Evolutionary conservation across 2,797 vertebrate species (phyloP), one percentile per base, ranked within the genome.

Genomic region (Melanogrammus aeglefinus): DNA sequence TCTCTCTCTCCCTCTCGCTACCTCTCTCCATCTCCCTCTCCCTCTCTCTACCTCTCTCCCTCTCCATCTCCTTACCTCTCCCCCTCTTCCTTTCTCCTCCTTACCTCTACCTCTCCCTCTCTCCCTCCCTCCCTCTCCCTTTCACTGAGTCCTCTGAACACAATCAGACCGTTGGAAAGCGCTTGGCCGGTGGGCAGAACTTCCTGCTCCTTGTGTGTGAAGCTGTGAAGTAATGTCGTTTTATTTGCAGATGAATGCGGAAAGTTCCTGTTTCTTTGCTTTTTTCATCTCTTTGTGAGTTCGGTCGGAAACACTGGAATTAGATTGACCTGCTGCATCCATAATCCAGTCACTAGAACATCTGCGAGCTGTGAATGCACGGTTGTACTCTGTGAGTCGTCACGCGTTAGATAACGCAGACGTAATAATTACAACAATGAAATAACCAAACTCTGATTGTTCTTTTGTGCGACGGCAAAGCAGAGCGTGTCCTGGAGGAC

Each of bases 111-210:
- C 78, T 84, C 78, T 81, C 84, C 78, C 77, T 75, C 21, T 2
- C 57, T 8, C n/a, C 7, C 57, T 63, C n/a, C 72, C 70, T 87
- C 81, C 81, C 73, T 35, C 78, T 85, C 77, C 81, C 72, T 81
- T 80, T 85, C 85, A 81, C 76, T 76, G 16, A 83, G 57, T 63
- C 57, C 57, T 73, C 82, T 79, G 83, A 87, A 85, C 85, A 88
- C 86, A 87, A 89, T 90, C 89, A 89, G 84, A 83, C 87, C 80
- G 75, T 70, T 75, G 78, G 83, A 79, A 86, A 81, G 86, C 76
- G 5, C 44, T 63, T 63, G 85, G 83, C 90, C 89, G 89, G 87
- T 86, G 83, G 87, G 82, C 86, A 86, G 80, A 81, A 79, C 77
- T 78, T 84, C 69, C 38, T 71, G 70, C 70, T 44, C 39, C 41